Conservation (phyloP, 2,797 vertebrate genomes). For the Pseudomugil gertrudae region DNA sequence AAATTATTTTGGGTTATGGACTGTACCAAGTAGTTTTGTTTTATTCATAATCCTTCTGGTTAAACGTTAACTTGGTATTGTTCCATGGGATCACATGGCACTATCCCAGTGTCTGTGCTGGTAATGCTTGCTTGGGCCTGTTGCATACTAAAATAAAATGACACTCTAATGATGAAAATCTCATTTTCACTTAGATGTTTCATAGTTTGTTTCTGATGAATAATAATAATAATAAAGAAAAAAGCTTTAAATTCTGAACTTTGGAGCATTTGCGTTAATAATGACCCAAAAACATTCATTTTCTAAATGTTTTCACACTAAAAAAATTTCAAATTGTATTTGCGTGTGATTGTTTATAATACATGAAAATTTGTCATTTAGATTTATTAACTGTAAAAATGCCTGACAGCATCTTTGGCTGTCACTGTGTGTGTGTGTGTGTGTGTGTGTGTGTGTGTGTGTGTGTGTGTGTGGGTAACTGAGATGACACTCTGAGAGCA, state of each 20-base stretch:
- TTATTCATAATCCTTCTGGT: not conserved
- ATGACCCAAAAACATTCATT: not conserved
- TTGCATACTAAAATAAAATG: not conserved
- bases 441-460: not conserved
- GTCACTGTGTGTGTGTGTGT: not conserved
- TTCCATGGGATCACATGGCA: not conserved
- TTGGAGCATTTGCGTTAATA: not conserved
- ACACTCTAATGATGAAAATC: not conserved
- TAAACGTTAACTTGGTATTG: not conserved
- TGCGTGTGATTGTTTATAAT: constrained; percentile 17
- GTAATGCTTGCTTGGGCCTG: not conserved
- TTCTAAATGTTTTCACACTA: not conserved
- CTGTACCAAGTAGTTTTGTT: not conserved
- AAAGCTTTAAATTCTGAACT: not conserved
- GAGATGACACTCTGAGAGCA: constrained; percentile 64
- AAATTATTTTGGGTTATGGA: not conserved
- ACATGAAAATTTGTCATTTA: constrained; percentile 13
- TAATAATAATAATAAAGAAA: not conserved
- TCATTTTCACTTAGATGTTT: not conserved
- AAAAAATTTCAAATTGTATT: not conserved
- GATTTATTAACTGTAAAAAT: not conserved
- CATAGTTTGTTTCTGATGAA: not conserved
- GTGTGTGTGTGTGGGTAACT: constrained; percentile 50
- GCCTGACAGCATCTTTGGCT: not conserved
- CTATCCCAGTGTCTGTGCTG: not conserved